Conservation (phyloP, 2,888 invertebrate species). For the Ichneumoninae sp. region DNA sequence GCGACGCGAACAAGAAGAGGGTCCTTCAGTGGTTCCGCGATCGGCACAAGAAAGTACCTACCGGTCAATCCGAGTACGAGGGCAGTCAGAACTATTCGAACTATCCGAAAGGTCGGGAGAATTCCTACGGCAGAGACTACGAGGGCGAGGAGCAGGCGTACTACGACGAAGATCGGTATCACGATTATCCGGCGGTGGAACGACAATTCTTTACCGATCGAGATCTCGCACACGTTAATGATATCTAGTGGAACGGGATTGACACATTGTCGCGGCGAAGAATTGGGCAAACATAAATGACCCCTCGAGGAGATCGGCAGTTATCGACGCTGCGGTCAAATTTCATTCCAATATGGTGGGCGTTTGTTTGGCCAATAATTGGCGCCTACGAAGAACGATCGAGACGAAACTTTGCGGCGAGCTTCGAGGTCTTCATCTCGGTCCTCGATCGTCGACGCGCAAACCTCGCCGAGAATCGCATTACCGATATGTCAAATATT, state of each 20-base stretch:
- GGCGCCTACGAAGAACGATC: neutral
- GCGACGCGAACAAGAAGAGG: neutral
- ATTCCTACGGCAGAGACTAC: neutral
- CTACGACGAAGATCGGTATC: neutral
- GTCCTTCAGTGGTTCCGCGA: neutral
- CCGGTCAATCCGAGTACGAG: neutral
- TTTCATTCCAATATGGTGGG: neutral
- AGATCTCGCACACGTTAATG: neutral
- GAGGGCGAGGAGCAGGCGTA: neutral
- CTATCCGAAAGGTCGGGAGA: neutral
- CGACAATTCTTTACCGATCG: neutral
- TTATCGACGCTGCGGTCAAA: neutral
- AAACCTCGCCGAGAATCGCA: slow-evolving; percentile 4
- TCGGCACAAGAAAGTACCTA: neutral
- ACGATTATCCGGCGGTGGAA: neutral
- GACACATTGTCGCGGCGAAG: neutral
- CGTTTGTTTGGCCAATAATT: too few relatives aligned
- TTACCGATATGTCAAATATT: slow-evolving; percentile 30
- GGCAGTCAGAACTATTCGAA: neutral
- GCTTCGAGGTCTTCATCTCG: neutral
- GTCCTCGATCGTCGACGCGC: neutral
- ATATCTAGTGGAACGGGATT: too few relatives aligned
- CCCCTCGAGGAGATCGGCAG: neutral
- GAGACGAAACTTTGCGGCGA: neutral
- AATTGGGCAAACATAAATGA: neutral